These are phyloP conservation scores for Cinclus cinclus DNA, from an alignment of 2,113 vertebrate genomes.

Conservation along the genomic window DNA sequence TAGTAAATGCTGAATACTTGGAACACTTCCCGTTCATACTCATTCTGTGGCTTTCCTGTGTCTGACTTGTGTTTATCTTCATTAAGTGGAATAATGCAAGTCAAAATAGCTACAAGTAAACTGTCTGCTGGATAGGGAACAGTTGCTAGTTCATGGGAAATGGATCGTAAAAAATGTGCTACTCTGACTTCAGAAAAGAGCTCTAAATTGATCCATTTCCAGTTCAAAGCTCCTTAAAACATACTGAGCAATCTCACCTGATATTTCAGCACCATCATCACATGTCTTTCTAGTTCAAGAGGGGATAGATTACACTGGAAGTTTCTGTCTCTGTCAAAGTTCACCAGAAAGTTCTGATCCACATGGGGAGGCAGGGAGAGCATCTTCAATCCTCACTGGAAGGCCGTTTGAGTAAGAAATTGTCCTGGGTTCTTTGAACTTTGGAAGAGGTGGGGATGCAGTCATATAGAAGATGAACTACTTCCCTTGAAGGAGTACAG, in stretches of 20 bases:
- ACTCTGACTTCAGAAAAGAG: conserved; percentile 42
- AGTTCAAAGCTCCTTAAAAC: conserved; percentile 47
- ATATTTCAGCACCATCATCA: conserved; percentile 14
- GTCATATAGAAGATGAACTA: conserved; percentile 60
- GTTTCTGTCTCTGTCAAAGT: not conserved
- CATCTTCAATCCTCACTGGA: not conserved
- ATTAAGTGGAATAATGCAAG: conserved; percentile 68
- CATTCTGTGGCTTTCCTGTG: conserved; percentile 64
- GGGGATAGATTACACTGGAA: not conserved
- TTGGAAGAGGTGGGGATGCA: conserved; percentile 38
- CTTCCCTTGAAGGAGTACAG: conserved; percentile 43
- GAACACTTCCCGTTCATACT: conserved; percentile 28
- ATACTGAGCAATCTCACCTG: conserved; percentile 30
- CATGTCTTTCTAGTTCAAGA: not conserved
- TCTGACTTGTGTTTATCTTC: conserved; percentile 68
- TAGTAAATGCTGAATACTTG: conserved; percentile 60
- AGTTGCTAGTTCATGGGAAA: conserved; percentile 64
- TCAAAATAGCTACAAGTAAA: conserved; percentile 70
- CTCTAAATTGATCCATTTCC: conserved; percentile 50
- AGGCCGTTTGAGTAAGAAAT: not conserved
- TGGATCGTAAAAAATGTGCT: conserved; percentile 43
- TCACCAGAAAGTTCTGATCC: not conserved
- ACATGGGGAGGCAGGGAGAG: not conserved
- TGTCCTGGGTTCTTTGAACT: conserved; percentile 34
- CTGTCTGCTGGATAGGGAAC: conserved; percentile 58